Percentiles rank a stretch among this genome's conserved stretches.
These are phyloP conservation scores for Amblyraja radiata DNA, from an alignment of 2,797 vertebrate genomes.

Conservation along the genomic window DNA sequence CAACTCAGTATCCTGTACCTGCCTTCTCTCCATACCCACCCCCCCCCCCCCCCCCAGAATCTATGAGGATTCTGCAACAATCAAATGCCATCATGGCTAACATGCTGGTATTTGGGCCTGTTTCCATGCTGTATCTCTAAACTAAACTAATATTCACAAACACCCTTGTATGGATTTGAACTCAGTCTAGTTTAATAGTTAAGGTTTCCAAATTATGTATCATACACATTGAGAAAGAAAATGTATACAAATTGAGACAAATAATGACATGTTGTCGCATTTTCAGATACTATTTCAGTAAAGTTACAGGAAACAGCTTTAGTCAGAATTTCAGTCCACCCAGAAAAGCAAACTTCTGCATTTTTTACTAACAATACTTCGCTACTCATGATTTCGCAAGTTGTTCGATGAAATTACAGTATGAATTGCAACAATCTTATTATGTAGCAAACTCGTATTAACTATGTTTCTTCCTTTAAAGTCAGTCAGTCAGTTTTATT, in stretches of 20 bases:
- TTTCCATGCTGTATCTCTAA: too few relatives aligned
- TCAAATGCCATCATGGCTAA: not conserved
- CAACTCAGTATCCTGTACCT: too few relatives aligned
- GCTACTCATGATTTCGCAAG: not conserved
- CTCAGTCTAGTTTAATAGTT: not conserved
- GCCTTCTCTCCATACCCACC: too few relatives aligned
- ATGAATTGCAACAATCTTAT: not conserved
- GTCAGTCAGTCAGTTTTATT: too few relatives aligned
- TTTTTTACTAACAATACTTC: not conserved
- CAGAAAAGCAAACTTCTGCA: conserved; percentile 9
- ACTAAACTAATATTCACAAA: not conserved
- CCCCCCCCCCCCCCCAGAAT: too few relatives aligned
- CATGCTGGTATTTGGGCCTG: not conserved
- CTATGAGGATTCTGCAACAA: not conserved
- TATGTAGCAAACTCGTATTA: too few relatives aligned
- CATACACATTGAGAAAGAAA: not conserved
- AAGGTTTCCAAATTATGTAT: not conserved
- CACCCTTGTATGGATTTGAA: not conserved
- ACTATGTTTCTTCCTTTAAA: not conserved
- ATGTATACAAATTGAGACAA: not conserved
- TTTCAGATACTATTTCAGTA: not conserved
- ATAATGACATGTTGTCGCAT: not conserved
- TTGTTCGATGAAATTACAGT: not conserved
- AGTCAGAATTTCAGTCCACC: not conserved
- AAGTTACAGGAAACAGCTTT: not conserved